phyloP scores from a whole-genome alignment of 2,797 vertebrate species.

The Pogonophryne albipinna region DNA sequence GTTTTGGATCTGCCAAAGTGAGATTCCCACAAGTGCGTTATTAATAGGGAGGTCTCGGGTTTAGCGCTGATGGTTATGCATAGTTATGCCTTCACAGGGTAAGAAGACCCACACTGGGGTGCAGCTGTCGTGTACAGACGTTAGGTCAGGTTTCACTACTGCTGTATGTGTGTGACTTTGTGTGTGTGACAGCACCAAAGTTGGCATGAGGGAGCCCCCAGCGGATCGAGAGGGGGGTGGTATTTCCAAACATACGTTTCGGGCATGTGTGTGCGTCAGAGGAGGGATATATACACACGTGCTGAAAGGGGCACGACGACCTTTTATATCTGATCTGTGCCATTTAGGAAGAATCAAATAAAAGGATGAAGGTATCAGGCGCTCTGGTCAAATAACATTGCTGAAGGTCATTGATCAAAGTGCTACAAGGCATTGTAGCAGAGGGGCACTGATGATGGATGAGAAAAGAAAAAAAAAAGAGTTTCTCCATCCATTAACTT shows the following conservation, averaged over 20 bases:
- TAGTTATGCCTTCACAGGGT: conserved; percentile 63
- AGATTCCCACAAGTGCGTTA: conserved; percentile 62
- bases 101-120: conserved; percentile 59
- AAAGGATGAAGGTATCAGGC: conserved; percentile 34
- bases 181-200: conserved; percentile 37
- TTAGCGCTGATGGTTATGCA: conserved; percentile 57
- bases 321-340: conserved; percentile 47
- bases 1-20: conserved; percentile 32
- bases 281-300: conserved; percentile 2
- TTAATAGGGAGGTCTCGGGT: conserved; percentile 69
- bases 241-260: conserved; percentile 28
- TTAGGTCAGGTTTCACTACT: conserved; percentile 68
- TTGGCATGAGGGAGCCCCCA: conserved; percentile 68
- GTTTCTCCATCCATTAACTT: background rate
- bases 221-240: conserved; percentile 38
- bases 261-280: background rate
- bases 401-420: conserved; percentile 55
- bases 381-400: conserved; percentile 46
- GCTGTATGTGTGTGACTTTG: conserved; percentile 28
- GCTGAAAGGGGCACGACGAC: conserved; percentile 13
- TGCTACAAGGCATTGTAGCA: conserved; percentile 3
- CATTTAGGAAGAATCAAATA: conserved; percentile 27
- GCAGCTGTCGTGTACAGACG: conserved; percentile 72
- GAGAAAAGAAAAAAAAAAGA: background rate
- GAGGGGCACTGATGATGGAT: background rate